Evolutionary conservation across 2,113 vertebrate species (phyloP).

Genomic region (Pogonocichla stellata): DNA sequence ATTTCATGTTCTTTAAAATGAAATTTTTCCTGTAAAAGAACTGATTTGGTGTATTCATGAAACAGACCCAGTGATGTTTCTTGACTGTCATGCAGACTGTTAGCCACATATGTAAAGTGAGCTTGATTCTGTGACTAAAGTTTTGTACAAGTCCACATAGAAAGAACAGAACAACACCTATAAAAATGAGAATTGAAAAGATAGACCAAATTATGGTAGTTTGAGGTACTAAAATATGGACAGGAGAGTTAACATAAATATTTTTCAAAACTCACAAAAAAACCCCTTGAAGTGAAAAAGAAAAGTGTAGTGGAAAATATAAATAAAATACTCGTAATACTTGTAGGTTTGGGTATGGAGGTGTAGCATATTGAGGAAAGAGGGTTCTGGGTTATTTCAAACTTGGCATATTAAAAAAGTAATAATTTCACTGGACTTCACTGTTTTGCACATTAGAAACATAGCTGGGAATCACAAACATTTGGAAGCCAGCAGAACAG

Average conservation of each 20-base stretch:
- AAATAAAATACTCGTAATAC: neutral
- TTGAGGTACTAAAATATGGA: neutral
- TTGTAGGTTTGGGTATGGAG: neutral
- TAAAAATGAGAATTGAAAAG: neutral
- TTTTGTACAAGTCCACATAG: neutral
- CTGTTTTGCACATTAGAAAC: neutral
- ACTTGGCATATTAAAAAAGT: neutral
- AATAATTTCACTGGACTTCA: neutral
- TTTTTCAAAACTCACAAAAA: neutral
- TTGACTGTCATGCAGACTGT: neutral
- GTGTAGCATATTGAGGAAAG: neutral
- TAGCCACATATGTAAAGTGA: neutral
- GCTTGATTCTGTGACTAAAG: neutral
- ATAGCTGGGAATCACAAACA: neutral
- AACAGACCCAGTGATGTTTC: neutral
- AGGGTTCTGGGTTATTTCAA: neutral
- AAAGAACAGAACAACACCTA: neutral
- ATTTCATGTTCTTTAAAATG: neutral
- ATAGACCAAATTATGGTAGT: neutral
- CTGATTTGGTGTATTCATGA: neutral
- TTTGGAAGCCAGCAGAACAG: neutral
- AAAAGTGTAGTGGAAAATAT: neutral
- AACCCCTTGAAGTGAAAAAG: accelerated
- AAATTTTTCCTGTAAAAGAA: neutral
- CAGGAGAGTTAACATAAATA: neutral